Evolutionary conservation across 2,888 invertebrate genomes (phyloP).

Genomic region (Acrobasis suavella): DNA sequence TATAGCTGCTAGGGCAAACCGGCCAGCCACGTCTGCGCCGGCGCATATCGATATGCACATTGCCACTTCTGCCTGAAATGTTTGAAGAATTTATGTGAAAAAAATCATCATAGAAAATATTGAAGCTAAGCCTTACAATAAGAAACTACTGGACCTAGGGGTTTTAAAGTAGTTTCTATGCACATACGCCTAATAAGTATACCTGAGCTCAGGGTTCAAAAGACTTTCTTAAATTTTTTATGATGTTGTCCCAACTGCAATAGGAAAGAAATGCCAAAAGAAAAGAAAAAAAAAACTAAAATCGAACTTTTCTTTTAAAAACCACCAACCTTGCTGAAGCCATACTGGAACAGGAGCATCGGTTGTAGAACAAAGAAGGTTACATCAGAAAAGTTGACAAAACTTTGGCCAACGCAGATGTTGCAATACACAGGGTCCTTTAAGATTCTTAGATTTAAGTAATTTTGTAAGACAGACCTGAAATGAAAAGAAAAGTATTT

Average conservation of each 20-base stretch:
- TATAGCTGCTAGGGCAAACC: conserved; percentile 61
- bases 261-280: too few species aligned
- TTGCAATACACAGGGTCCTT: conserved; percentile 81
- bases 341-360: conserved; percentile 81
- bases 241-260: too few species aligned
- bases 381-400: conserved; percentile 84
- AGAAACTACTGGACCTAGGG: too few species aligned
- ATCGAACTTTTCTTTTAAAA: too few species aligned
- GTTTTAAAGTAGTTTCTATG: too few species aligned
- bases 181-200: too few species aligned
- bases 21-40: conserved; percentile 68
- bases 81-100: background rate
- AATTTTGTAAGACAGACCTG: conserved; percentile 54
- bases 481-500: conserved; percentile 33
- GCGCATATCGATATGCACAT: conserved; percentile 69
- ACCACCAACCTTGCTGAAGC: conserved; percentile 71
- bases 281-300: too few species aligned
- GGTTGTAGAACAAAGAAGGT: conserved; percentile 85
- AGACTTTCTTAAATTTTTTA: too few species aligned
- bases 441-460: conserved; percentile 73
- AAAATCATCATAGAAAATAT: conserved; percentile 3
- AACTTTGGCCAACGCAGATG: conserved; percentile 82
- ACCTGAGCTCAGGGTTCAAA: too few species aligned
- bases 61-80: conserved; percentile 66
- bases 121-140: conserved; percentile 19